These are phyloP conservation scores for Pavo muticus DNA, from an alignment of 2,113 vertebrate species.

Conservation along the genomic window DNA sequence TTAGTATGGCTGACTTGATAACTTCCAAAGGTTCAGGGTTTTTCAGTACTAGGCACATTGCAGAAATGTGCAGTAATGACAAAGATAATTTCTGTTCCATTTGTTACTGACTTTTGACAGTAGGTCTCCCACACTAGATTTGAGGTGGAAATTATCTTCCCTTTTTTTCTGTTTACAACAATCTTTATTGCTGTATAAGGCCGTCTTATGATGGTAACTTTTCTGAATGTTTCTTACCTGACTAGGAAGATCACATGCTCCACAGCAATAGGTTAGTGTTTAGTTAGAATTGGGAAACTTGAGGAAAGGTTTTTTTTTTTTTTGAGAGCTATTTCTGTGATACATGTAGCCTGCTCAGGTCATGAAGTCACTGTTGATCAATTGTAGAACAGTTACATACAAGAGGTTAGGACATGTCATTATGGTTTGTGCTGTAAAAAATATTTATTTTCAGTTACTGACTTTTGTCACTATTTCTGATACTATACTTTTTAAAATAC, in stretches of 20 bases:
- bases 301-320: neutral
- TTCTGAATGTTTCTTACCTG: neutral
- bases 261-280: neutral
- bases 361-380: neutral
- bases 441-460: neutral
- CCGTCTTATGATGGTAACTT: neutral
- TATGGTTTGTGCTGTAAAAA: neutral
- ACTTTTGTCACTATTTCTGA: neutral
- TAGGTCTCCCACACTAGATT: neutral
- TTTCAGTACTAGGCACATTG: neutral
- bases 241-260: neutral
- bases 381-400: neutral
- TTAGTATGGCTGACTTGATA: slow-evolving; percentile 15
- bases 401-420: neutral
- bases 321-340: neutral
- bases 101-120: slow-evolving; percentile 15
- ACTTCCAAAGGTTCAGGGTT: slow-evolving; percentile 14
- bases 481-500: neutral
- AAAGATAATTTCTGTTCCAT: neutral
- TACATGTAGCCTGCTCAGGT: neutral
- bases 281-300: neutral
- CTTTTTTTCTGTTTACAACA: neutral
- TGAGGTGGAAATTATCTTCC: neutral
- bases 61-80: slow-evolving; percentile 28
- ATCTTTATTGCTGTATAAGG: neutral